These are phyloP conservation scores for Mesoclemmys tuberculata DNA, from an alignment of 2,113 vertebrate genomes.

Conservation along the genomic window DNA sequence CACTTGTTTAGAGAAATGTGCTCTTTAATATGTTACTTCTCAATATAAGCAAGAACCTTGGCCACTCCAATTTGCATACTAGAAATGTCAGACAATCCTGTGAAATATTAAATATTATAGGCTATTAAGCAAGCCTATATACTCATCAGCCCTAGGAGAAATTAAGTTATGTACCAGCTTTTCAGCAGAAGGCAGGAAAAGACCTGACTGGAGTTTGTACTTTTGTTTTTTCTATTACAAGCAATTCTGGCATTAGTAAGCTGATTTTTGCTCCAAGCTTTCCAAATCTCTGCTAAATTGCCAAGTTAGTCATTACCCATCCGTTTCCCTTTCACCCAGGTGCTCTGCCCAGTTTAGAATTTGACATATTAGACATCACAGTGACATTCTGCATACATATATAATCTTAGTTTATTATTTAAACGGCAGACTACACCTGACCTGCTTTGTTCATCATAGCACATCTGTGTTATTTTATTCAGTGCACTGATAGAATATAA, in stretches of 20 bases:
- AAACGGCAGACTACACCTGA: constrained; percentile 15
- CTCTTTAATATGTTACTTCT: not conserved
- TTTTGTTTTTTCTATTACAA: constrained; percentile 28
- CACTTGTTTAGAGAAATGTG: not conserved
- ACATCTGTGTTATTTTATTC: not conserved
- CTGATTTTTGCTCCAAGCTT: constrained; percentile 45
- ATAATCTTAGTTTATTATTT: constrained; percentile 30
- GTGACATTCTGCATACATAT: constrained; percentile 25
- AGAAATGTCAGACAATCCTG: not conserved
- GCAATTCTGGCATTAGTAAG: constrained; percentile 52
- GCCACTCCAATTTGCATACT: not conserved
- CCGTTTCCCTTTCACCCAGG: constrained; percentile 48
- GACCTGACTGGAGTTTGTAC: not conserved
- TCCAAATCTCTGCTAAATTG: constrained; percentile 59
- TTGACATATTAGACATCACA: constrained; percentile 31
- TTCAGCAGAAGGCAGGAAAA: constrained; percentile 22
- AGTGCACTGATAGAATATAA: not conserved
- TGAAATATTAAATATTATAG: not conserved
- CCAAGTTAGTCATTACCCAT: constrained; percentile 46
- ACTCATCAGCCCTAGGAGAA: not conserved
- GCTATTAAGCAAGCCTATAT: constrained; percentile 14
- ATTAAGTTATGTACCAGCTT: constrained; percentile 20
- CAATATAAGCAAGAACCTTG: not conserved
- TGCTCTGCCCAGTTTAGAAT: constrained; percentile 14
- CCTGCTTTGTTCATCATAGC: constrained; percentile 1